Evolutionary conservation across 1,140 invertebrate species (phyloP).

Genomic region (Eufriesea mexicana): DNA sequence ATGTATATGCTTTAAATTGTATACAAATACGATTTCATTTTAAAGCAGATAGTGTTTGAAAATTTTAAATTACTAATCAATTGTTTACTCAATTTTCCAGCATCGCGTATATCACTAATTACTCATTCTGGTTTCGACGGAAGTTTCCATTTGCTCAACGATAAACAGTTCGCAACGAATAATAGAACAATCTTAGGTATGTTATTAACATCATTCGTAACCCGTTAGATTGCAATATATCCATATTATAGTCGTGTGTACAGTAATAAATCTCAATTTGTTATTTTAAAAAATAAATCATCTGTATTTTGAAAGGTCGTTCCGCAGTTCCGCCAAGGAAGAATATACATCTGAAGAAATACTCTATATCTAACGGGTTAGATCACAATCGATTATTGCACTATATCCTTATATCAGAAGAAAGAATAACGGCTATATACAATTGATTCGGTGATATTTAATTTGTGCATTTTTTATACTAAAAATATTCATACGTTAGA

Average conservation of each 20-base stretch:
- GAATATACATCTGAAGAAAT: not conserved
- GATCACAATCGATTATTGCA: conserved; percentile 33
- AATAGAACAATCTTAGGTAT: conserved; percentile 8
- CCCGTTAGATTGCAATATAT: conserved; percentile 14
- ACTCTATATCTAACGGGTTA: conserved; percentile 10
- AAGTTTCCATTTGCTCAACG: conserved; percentile 4
- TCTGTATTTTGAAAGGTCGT: not conserved
- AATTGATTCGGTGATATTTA: not conserved
- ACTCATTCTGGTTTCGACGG: not conserved
- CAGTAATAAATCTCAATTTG: conserved; percentile 16
- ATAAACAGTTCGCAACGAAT: conserved; percentile 4
- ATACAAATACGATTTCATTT: not conserved
- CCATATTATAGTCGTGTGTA: not conserved
- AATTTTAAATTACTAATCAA: not conserved
- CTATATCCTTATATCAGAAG: not conserved
- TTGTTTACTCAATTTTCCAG: conserved; percentile 4
- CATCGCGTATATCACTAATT: not conserved
- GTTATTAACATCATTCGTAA: not conserved
- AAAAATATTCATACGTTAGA: not conserved
- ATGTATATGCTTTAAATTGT: not conserved
- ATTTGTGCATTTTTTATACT: not conserved
- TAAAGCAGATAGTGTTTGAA: not conserved
- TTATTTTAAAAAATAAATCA: conserved; percentile 37
- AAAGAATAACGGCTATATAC: conserved; percentile 24
- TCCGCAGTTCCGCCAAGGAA: not conserved